phyloP scores from a whole-genome alignment of 2,113 vertebrate genomes.

The Melanocharis versteri region DNA sequence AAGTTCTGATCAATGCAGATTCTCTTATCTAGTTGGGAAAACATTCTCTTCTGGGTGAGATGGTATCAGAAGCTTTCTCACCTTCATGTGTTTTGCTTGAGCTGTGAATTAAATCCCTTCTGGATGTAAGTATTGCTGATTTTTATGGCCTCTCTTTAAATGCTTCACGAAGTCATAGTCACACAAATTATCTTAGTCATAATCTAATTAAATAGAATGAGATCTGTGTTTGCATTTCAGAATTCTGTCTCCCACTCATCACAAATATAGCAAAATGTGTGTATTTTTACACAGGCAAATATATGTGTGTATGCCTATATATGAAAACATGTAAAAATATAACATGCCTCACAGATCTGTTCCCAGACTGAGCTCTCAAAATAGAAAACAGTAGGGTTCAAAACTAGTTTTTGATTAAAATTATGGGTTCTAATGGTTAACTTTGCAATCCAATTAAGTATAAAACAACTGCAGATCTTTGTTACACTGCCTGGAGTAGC shows the following conservation, averaged over 20 bases:
- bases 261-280: slow-evolving; percentile 29
- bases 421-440: neutral
- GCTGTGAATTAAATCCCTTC: slow-evolving; percentile 30
- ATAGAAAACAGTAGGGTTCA: neutral
- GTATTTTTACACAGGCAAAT: slow-evolving; percentile 4
- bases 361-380: neutral
- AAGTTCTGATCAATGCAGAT: neutral
- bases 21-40: neutral
- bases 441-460: neutral
- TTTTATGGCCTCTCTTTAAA: neutral
- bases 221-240: slow-evolving; percentile 23
- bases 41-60: neutral
- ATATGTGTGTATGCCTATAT: neutral
- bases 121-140: neutral
- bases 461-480: neutral
- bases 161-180: slow-evolving; percentile 19
- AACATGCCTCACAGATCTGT: neutral
- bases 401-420: neutral
- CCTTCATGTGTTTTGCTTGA: neutral
- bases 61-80: slow-evolving; percentile 3
- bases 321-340: slow-evolving; percentile 33
- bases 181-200: slow-evolving; percentile 37
- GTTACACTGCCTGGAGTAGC: neutral
- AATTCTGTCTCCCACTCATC: slow-evolving; percentile 4
- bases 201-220: slow-evolving; percentile 27